Evolutionary conservation across 2,888 invertebrate species (phyloP), one percentile per base, ranked within the genome.

Genomic region (Pristionchus japonicus): DNA sequence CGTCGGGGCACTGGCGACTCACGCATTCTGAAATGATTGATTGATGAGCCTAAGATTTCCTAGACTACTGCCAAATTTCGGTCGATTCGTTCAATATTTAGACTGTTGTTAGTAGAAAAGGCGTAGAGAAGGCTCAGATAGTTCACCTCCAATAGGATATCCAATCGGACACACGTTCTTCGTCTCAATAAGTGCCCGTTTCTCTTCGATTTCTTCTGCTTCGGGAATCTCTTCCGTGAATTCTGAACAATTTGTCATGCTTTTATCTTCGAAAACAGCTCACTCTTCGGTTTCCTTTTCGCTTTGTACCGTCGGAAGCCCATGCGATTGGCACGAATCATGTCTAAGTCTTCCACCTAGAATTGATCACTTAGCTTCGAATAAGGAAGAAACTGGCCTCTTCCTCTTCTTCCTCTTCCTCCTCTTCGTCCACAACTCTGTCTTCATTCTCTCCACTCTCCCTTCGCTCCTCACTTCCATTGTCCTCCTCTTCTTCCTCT

Each of bases 1-100:
- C 90, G 82, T 92, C 92, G 13, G 93, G 93, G 77, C 93, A 93
- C 37, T 90, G 90, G 34, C 86, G 49, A 82, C 89, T 83, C 34
- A 90, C 86, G 47, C 90, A 90, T 87, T 89, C 90, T 90, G 80
- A 37, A 90, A 61, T 23, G 7, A n/a, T n/a, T 34, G 3, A 2
- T 4, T 34, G 77, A 40, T 40, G 20, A 77, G n/a, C n/a, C n/a
- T n/a, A n/a, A n/a, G n/a, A n/a, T n/a, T n/a, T n/a, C n/a, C n/a
- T n/a, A n/a, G n/a, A n/a, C n/a, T n/a, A n/a, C n/a, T n/a, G n/a
- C n/a, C n/a, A n/a, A n/a, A n/a, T n/a, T n/a, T n/a, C n/a, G n/a
- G n/a, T n/a, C n/a, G n/a, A n/a, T n/a, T n/a, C n/a, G n/a, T n/a
- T n/a, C n/a, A n/a, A n/a, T n/a, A n/a, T n/a, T n/a, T n/a, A n/a